Percentiles rank a stretch among this genome's conserved stretches.
Conservation (phyloP, 2,888 invertebrate species). For the Opisthograptis luteolata region DNA sequence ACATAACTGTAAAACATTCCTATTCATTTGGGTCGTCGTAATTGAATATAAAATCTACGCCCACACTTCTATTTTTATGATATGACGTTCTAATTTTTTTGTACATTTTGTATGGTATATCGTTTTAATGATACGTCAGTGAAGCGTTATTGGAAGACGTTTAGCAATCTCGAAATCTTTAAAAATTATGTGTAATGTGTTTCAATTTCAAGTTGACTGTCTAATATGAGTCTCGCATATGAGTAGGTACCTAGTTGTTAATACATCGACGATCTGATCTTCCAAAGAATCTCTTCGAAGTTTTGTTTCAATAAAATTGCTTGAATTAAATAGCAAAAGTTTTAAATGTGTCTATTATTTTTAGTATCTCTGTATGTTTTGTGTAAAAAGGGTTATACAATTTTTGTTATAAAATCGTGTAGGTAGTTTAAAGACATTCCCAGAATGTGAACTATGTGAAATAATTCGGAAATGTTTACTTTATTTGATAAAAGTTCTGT, state of each 20-base stretch:
- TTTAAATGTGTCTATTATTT: slow-evolving; percentile 26
- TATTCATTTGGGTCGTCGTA: no score
- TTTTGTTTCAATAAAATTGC: slow-evolving; percentile 40
- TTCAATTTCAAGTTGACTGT: neutral
- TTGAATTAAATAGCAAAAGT: slow-evolving; percentile 43
- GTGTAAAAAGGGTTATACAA: no score
- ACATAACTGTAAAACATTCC: no score
- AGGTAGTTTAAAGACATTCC: slow-evolving; percentile 62
- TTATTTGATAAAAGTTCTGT: neutral
- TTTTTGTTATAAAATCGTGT: slow-evolving; percentile 61
- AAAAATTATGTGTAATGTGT: no score
- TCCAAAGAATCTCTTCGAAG: slow-evolving; percentile 41
- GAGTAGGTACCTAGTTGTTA: slow-evolving; percentile 25
- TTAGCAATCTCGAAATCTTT: no score
- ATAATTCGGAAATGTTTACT: neutral
- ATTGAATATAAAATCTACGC: no score
- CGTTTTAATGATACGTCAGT: no score
- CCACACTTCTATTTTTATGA: no score
- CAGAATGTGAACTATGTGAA: slow-evolving; percentile 62
- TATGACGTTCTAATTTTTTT: no score
- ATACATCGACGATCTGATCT: slow-evolving; percentile 43
- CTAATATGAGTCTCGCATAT: neutral
- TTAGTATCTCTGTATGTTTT: slow-evolving; percentile 51
- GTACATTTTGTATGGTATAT: no score
- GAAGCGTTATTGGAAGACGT: no score